Conservation (phyloP, 2,888 invertebrate genomes). For the Dynastes maya region DNA sequence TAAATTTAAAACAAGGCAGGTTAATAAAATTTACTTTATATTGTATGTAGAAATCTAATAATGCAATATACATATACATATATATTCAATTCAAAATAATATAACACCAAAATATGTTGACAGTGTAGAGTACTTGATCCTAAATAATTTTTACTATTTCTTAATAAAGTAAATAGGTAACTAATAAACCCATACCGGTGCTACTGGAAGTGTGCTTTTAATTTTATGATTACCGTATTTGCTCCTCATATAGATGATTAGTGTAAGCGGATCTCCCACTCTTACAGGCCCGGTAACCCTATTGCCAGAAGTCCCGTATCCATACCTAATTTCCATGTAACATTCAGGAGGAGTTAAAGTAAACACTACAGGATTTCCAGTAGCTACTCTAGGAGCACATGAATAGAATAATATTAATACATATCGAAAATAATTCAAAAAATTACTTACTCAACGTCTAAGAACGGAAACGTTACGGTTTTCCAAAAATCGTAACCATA, state of each 20-base stretch:
- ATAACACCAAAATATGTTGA: no score
- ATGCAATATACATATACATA: no score
- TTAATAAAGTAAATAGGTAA: no score
- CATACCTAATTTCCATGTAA: conserved; percentile 95
- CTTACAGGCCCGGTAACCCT: conserved; percentile 91
- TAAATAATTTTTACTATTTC: no score
- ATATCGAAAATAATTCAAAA: conserved; percentile 58
- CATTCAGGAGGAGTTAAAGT: conserved; percentile 95
- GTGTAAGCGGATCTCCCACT: conserved; percentile 92
- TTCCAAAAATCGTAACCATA: conserved; percentile 98
- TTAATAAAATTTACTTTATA: no score
- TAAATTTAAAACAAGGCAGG: no score
- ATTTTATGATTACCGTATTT: conserved; percentile 81
- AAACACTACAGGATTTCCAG: conserved; percentile 94
- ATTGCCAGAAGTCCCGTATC: conserved; percentile 90
- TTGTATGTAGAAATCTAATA: no score
- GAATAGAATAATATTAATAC: neutral
- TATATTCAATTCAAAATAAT: no score
- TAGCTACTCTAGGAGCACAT: conserved; percentile 82
- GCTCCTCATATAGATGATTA: conserved; percentile 95
- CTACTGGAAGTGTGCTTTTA: no score
- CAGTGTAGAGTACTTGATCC: no score
- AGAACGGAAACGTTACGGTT: conserved; percentile 94
- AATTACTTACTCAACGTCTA: conserved; percentile 91
- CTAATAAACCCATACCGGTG: no score